Percentiles rank a stretch among this genome's conserved stretches.
Evolutionary conservation across 2,797 vertebrate species (phyloP).

Genomic region (Buceros bicornis): DNA sequence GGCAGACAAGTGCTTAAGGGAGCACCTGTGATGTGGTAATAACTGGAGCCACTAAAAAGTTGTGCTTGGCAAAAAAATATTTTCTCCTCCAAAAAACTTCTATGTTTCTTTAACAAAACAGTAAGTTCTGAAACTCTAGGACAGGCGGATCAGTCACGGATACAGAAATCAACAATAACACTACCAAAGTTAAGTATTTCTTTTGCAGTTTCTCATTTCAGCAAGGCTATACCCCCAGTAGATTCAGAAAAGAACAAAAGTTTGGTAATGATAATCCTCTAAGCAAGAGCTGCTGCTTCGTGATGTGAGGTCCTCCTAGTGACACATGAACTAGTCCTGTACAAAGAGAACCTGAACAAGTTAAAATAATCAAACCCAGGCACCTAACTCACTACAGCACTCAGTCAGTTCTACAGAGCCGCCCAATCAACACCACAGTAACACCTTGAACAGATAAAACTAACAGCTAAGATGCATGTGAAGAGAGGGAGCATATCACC

Average conservation of each 20-base stretch:
- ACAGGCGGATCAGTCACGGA: background rate
- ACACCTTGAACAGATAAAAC: background rate
- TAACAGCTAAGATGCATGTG: background rate
- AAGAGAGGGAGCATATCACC: background rate
- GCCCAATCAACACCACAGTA: background rate
- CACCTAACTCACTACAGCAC: background rate
- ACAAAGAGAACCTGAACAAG: background rate
- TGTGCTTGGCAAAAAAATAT: background rate
- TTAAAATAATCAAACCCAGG: background rate
- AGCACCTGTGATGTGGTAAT: background rate
- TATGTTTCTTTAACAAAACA: background rate
- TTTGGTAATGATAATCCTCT: background rate
- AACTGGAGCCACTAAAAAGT: background rate
- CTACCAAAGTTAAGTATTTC: background rate
- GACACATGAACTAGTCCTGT: background rate
- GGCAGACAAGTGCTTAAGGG: background rate
- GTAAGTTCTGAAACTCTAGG: background rate
- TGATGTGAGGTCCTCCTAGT: background rate
- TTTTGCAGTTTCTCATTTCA: background rate
- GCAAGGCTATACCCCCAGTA: background rate
- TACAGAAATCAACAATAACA: background rate
- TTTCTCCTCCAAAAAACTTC: background rate
- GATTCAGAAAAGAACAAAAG: background rate
- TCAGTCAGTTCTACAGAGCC: background rate
- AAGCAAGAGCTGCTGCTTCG: background rate